Percentiles rank a stretch among this genome's conserved stretches.
These are phyloP conservation scores for Euthynnus affinis DNA, from an alignment of 2,797 vertebrate genomes.

Conservation along the genomic window DNA sequence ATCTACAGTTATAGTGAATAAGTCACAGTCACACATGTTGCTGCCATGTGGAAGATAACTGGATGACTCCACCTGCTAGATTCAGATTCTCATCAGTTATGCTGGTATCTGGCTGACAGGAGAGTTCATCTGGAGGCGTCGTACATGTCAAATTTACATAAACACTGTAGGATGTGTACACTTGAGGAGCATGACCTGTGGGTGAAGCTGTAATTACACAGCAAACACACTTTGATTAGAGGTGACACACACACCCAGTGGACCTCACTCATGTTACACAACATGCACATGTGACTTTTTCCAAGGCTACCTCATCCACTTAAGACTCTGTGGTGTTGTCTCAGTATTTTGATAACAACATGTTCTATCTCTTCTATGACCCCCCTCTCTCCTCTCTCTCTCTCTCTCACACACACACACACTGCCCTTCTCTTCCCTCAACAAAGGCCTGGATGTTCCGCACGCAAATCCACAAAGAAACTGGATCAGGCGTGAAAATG, in stretches of 20 bases:
- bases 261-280: constrained; percentile 37
- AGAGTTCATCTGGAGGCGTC: no score
- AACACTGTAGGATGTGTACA: constrained; percentile 16
- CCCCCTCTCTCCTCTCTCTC: neutral
- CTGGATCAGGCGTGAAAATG: constrained; percentile 65
- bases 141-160: neutral
- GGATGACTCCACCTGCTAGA: no score
- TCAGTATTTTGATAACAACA: constrained; percentile 53
- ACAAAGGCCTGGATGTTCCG: constrained; percentile 62
- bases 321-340: constrained; percentile 12
- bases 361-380: constrained; percentile 22
- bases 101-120: no score
- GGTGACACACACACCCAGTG: constrained; percentile 9
- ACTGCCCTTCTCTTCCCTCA: constrained; percentile 40
- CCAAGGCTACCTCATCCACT: constrained; percentile 9
- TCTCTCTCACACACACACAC: neutral
- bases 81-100: no score
- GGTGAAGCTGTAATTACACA: constrained; percentile 26
- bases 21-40: no score
- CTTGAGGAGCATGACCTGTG: constrained; percentile 4
- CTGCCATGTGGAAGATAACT: no score
- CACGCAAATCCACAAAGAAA: constrained; percentile 75
- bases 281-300: constrained; percentile 38
- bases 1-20: no score
- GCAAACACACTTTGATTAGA: constrained; percentile 30